Evolutionary conservation across 1,140 invertebrate species (phyloP).

Genomic region (Andrena cerasifolii): DNA sequence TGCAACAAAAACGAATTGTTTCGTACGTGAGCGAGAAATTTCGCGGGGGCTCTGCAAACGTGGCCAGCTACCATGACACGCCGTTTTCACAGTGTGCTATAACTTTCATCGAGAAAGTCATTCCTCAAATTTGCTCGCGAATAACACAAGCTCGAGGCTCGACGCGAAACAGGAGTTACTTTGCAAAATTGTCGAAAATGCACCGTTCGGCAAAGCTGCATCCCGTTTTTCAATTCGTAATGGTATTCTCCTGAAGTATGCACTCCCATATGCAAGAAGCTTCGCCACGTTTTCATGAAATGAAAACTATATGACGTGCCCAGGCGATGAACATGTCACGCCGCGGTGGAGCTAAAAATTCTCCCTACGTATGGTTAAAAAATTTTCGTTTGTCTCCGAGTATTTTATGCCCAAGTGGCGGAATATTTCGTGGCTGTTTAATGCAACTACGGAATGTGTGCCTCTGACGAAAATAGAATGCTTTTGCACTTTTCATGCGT

Average conservation of each 20-base stretch:
- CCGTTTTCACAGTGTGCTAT: too few relatives aligned
- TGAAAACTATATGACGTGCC: not conserved
- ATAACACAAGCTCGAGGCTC: too few relatives aligned
- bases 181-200: not conserved
- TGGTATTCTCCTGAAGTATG: not conserved
- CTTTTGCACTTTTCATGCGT: too few relatives aligned
- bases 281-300: not conserved
- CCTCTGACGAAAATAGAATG: too few relatives aligned
- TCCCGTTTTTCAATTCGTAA: not conserved
- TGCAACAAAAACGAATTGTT: conserved; percentile 76
- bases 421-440: not conserved
- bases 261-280: not conserved
- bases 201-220: not conserved
- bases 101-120: too few relatives aligned
- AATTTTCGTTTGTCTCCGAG: not conserved
- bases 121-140: too few relatives aligned
- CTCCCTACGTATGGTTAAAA: too few relatives aligned
- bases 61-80: too few relatives aligned
- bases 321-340: not conserved
- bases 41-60: not conserved
- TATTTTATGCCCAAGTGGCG: not conserved
- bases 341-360: not conserved
- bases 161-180: not conserved
- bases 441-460: not conserved
- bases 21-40: not conserved